Base-by-base conservation (phyloP, 1,140 invertebrate species). In the Telenomus remus region DNA sequence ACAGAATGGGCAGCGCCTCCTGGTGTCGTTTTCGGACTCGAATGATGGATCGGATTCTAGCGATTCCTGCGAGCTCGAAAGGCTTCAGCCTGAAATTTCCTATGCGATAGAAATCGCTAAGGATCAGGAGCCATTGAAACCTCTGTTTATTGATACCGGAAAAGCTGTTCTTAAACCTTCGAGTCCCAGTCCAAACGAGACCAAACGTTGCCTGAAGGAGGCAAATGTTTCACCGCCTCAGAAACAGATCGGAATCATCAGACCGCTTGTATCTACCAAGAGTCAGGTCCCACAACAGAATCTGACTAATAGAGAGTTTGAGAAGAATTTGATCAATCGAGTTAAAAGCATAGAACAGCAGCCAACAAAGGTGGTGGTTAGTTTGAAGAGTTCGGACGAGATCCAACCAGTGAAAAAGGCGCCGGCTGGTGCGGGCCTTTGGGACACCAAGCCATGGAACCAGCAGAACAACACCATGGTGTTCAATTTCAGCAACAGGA, bases 401-500 rank as follows among this genome's bases (percentile, higher is more conserved):
- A 87, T 88, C 48, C 85, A 87, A 43, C 85, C 85, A 9, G 80
- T 80, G 50, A 87, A 86, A 44, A 88, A 86, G 63, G 76, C 80
- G 59, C 66, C 85, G 12, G 79, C 78, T n/a, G 79, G 72, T 63
- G 79, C 85, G 51, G 84, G 89, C 15, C 82, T 90, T 7, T 89
- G 90, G 90, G 84, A 89, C 55, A 87, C 89, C 64, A 89, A 89
- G 82, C 79, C 88, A 15, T 88, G 90, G 87, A 87, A 90, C 78
- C 87, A 90, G 49, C 86, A 89, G 59, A 89, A 90, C 84, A 94
- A 92, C 76, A 92, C 93, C 8, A 93, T 95, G 87, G 94, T 96
- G 48, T 96, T 96, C 86, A 95, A 96, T 87, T 97, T 96, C 86
- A 94, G 92, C 73, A 90, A 91, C 83, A 91, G 93, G 77, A 94